Evolutionary conservation across 1,140 invertebrate genomes (phyloP), one percentile per base, ranked within the genome.

Genomic region (Sitodiplosis mosellana): DNA sequence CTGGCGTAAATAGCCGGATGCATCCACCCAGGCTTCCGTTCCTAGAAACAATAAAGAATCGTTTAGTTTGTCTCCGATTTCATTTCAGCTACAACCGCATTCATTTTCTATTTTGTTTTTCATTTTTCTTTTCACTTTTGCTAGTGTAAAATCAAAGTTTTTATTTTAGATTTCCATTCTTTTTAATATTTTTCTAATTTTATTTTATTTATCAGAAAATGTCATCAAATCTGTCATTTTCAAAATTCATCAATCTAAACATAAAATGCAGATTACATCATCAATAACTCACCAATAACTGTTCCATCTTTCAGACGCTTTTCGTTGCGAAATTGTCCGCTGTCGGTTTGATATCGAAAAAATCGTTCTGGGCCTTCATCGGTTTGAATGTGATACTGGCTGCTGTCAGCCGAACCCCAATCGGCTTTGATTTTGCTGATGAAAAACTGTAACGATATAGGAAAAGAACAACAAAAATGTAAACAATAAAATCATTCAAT

Each of bases 361-460:
- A 81, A 86, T 21, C 86, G 69, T 56, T 88, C 85, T 1, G 81
- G 80, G 19, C 85, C 86, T 64, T 87, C 85, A 59, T 90, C 87
- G n/a, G 84, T 89, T 65, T 89, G 87, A 54, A 89, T 86, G 66
- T 90, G 85, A 63, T 87, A 89, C 64, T 88, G 85, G 33, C 59
- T 59, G 20, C 56, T 53, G 27, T 58, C 59, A 15, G 56, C 46
- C 17, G 54, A 52, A 42, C 56, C 57, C 50, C 54, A 56, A 19
- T 54, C 55, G 27, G 51, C 54, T 27, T 43, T 27, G 6, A 41
- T 44, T 1, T 44, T 15, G 2, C 17, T 18, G 5, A 20, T 12
- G 19, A 18, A 20, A 42, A 42, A 17, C 41, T 42, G 18, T 19
- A 38, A 14, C 5, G 36, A 38, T 4, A 3, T 12, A 38, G 36